Conservation (phyloP, 2,888 invertebrate genomes). For the Kuschelorhynchus macadamiae region DNA sequence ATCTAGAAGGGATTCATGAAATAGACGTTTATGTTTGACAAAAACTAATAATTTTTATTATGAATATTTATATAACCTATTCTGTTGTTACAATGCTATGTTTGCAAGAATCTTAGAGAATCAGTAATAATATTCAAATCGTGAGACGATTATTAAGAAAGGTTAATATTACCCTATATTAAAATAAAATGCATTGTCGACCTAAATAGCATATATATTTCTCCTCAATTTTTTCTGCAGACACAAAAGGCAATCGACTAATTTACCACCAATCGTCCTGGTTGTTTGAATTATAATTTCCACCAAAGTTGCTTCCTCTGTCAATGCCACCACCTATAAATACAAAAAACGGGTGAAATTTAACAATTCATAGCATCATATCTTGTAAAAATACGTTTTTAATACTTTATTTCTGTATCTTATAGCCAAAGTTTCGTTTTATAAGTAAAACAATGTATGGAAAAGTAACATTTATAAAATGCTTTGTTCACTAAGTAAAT, state of each 20-base stretch:
- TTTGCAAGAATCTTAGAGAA: slow-evolving; percentile 1
- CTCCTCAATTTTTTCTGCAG: slow-evolving; percentile 18
- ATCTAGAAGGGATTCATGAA: background rate
- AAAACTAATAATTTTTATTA: slow-evolving; percentile 13
- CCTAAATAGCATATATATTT: slow-evolving; percentile 38
- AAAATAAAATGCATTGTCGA: slow-evolving; percentile 44
- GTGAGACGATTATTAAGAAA: slow-evolving; percentile 20
- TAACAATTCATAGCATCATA: background rate
- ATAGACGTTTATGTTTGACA: background rate
- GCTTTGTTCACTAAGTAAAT: too few relatives aligned
- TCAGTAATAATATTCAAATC: slow-evolving; percentile 24
- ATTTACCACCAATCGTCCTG: slow-evolving; percentile 67
- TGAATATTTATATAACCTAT: slow-evolving; percentile 11
- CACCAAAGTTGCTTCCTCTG: slow-evolving; percentile 66
- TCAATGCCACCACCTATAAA: slow-evolving; percentile 63
- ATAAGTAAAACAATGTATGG: too few relatives aligned
- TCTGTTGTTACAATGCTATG: slow-evolving; percentile 10
- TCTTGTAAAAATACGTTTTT: too few relatives aligned
- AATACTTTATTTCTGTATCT: too few relatives aligned
- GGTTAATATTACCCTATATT: slow-evolving; percentile 29
- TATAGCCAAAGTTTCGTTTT: too few relatives aligned
- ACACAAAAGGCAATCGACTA: slow-evolving; percentile 22
- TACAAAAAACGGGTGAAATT: slow-evolving; percentile 27
- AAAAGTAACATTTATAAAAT: too few relatives aligned
- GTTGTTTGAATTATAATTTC: slow-evolving; percentile 64